These are phyloP conservation scores for Temnothorax rugatulus DNA, from an alignment of 2,888 invertebrate species.

Conservation along the genomic window DNA sequence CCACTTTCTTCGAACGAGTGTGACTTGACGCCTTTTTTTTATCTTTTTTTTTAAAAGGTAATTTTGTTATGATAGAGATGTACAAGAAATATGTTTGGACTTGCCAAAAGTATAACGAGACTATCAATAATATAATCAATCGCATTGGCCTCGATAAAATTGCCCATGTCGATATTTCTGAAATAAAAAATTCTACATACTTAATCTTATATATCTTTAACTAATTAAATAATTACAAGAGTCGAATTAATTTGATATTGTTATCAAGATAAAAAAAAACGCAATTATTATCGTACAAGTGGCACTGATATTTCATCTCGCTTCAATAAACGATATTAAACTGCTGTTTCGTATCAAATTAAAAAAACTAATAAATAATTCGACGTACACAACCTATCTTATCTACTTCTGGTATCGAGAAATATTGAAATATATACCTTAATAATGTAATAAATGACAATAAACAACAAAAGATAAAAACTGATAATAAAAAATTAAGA, in stretches of 20 bases:
- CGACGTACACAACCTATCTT: background rate
- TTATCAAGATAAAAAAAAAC: constrained; percentile 15
- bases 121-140: constrained; percentile 7
- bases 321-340: background rate
- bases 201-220: constrained; percentile 24
- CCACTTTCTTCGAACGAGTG: too few species aligned
- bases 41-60: too few species aligned
- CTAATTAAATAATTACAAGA: background rate
- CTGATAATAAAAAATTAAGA: background rate
- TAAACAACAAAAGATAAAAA: background rate
- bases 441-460: background rate
- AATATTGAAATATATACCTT: background rate
- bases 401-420: background rate
- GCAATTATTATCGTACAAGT: background rate
- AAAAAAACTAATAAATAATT: constrained; percentile 10
- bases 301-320: constrained; percentile 7
- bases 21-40: too few species aligned
- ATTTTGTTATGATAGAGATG: too few species aligned
- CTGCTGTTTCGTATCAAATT: background rate
- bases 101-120: background rate
- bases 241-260: background rate
- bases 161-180: background rate
- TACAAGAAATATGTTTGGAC: background rate
- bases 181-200: background rate
- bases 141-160: background rate